Conservation (phyloP, 2,797 vertebrate species). For the Potorous gilbertii region DNA sequence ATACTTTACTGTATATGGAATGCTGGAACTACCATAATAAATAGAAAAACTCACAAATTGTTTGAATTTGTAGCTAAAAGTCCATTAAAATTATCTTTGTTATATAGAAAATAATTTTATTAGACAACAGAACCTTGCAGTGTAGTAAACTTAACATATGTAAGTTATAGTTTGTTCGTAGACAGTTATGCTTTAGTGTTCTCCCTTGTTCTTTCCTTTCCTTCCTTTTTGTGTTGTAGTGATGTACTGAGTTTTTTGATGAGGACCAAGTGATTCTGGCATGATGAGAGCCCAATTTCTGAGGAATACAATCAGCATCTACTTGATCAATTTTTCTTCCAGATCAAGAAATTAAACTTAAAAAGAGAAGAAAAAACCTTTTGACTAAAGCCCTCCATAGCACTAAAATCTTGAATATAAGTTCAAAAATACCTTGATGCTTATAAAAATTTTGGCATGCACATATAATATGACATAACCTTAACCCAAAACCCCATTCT, state of each 20-base stretch:
- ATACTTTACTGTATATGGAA: slow-evolving; percentile 84
- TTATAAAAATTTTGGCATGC: not conserved
- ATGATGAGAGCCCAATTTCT: slow-evolving; percentile 98
- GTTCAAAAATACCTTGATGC: slow-evolving; percentile 14
- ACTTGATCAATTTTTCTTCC: slow-evolving; percentile 98
- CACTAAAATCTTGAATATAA: not conserved
- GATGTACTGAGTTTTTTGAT: slow-evolving; percentile 97
- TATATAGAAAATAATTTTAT: slow-evolving; percentile 80
- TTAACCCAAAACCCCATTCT: not conserved
- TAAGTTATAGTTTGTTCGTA: slow-evolving; percentile 76
- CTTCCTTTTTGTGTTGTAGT: slow-evolving; percentile 96
- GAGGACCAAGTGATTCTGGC: slow-evolving; percentile 97
- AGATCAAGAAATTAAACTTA: slow-evolving; percentile 98
- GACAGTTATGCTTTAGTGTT: slow-evolving; percentile 86
- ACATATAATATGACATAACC: not conserved
- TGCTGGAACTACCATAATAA: slow-evolving; percentile 87
- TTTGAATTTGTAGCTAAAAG: slow-evolving; percentile 83
- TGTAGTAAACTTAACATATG: slow-evolving; percentile 80
- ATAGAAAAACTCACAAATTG: slow-evolving; percentile 86
- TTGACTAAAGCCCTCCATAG: not conserved
- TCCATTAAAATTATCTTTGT: slow-evolving; percentile 81
- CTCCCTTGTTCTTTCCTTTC: slow-evolving; percentile 95
- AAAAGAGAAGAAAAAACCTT: slow-evolving; percentile 42
- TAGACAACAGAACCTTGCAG: slow-evolving; percentile 82
- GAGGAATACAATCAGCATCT: slow-evolving; percentile 98